These are phyloP conservation scores for Psittacula derbiana DNA, from an alignment of 2,797 vertebrate genomes.

Conservation along the genomic window DNA sequence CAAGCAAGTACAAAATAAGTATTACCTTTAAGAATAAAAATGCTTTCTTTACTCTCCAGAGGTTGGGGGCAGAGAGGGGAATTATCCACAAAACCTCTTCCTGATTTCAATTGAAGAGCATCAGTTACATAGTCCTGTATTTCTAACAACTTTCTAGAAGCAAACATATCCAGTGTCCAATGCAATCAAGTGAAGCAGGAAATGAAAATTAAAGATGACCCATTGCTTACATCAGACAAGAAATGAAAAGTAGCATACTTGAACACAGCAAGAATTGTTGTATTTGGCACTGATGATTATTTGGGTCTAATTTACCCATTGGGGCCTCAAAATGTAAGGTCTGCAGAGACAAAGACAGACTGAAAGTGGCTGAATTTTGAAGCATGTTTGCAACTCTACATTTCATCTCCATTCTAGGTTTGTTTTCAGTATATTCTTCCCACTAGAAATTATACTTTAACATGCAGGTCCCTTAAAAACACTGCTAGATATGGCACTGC, in stretches of 20 bases:
- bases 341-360: background rate
- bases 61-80: background rate
- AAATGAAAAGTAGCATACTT: background rate
- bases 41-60: background rate
- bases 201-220: background rate
- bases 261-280: background rate
- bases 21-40: background rate
- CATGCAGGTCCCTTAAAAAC: background rate
- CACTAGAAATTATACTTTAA: background rate
- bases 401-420: background rate
- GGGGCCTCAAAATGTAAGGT: background rate
- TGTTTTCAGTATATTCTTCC: background rate
- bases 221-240: background rate
- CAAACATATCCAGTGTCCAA: background rate
- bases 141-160: background rate
- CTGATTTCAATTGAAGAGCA: background rate
- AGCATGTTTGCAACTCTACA: background rate
- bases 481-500: background rate
- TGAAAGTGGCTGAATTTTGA: background rate
- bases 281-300: background rate
- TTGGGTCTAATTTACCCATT: background rate
- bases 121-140: background rate
- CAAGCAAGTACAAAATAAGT: constrained; percentile 31
- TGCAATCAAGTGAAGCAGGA: background rate
- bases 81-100: background rate